Evolutionary conservation across 2,888 invertebrate species (phyloP).

Genomic region (Tricholauxania praeusta): DNA sequence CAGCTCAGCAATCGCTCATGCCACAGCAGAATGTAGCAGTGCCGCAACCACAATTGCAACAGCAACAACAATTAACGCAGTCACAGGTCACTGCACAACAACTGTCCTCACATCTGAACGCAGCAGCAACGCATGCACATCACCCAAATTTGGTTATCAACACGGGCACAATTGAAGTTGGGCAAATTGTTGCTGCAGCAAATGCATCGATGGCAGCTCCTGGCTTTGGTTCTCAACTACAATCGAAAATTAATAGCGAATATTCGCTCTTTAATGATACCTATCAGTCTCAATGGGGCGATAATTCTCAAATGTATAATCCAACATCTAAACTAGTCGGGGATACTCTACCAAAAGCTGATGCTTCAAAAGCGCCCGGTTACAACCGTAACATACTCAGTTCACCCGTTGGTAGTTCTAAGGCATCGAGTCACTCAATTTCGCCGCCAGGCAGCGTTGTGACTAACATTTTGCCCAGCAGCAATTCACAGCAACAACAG

Average conservation of each 20-base stretch:
- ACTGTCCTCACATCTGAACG: background rate
- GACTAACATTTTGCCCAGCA: conserved; percentile 37
- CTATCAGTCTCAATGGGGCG: conserved; percentile 69
- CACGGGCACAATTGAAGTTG: conserved; percentile 51
- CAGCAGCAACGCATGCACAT: background rate
- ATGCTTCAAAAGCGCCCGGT: conserved; percentile 91
- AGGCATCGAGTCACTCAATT: conserved; percentile 72
- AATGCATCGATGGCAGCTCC: conserved; percentile 52
- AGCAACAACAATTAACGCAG: conserved; percentile 38
- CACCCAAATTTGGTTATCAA: conserved; percentile 58
- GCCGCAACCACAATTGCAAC: conserved; percentile 35
- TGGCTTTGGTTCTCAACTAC: conserved; percentile 59
- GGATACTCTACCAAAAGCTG: conserved; percentile 73
- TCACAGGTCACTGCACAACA: conserved; percentile 1
- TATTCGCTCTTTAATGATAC: conserved; percentile 93
- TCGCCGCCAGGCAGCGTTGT: conserved; percentile 69
- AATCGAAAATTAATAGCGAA: conserved; percentile 70
- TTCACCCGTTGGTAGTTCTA: conserved; percentile 80
- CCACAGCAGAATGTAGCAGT: conserved; percentile 40
- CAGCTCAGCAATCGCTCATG: conserved; percentile 38
- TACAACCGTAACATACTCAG: conserved; percentile 82
- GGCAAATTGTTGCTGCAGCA: conserved; percentile 34
- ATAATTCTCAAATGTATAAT: conserved; percentile 68
- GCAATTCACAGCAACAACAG: conserved; percentile 46
- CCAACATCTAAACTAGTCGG: conserved; percentile 66